Percentiles rank a stretch among this genome's conserved stretches.
Evolutionary conservation across 2,888 invertebrate species (phyloP).

Genomic region (Apotomis capreana): DNA sequence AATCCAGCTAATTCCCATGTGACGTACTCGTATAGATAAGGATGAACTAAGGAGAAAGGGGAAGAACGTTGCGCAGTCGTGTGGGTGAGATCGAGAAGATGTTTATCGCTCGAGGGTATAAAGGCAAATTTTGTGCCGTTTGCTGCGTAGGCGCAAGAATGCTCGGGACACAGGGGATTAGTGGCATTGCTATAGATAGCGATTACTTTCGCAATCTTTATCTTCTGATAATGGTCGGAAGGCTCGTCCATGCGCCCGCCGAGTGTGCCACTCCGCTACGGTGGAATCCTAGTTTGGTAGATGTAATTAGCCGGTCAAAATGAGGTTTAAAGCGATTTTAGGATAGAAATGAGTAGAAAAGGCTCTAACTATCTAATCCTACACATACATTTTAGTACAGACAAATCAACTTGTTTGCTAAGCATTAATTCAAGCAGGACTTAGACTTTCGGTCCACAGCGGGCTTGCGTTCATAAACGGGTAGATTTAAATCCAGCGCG

Average conservation of each 20-base stretch:
- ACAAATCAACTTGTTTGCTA: too few species aligned
- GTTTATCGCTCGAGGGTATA: constrained; percentile 6
- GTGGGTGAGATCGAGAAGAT: neutral
- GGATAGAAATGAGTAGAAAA: too few species aligned
- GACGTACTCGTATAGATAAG: constrained; percentile 24
- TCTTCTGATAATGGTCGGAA: neutral
- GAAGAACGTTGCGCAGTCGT: neutral
- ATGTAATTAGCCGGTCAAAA: too few species aligned
- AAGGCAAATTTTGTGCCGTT: constrained; percentile 16
- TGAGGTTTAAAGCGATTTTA: too few species aligned
- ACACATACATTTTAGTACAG: too few species aligned
- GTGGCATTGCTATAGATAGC: neutral
- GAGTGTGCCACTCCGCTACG: neutral
- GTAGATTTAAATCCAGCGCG: too few species aligned
- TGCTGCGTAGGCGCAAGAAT: constrained; percentile 41
- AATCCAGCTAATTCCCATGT: neutral
- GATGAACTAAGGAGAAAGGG: neutral
- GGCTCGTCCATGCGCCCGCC: neutral
- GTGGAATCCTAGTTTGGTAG: too few species aligned
- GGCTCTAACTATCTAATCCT: too few species aligned
- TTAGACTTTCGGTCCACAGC: too few species aligned
- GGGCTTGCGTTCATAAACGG: too few species aligned
- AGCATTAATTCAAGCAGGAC: too few species aligned
- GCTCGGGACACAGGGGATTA: constrained; percentile 23
- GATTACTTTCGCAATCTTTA: neutral